phyloP scores from a whole-genome alignment of 2,797 vertebrate species.

The Atherinosoma microstoma region DNA sequence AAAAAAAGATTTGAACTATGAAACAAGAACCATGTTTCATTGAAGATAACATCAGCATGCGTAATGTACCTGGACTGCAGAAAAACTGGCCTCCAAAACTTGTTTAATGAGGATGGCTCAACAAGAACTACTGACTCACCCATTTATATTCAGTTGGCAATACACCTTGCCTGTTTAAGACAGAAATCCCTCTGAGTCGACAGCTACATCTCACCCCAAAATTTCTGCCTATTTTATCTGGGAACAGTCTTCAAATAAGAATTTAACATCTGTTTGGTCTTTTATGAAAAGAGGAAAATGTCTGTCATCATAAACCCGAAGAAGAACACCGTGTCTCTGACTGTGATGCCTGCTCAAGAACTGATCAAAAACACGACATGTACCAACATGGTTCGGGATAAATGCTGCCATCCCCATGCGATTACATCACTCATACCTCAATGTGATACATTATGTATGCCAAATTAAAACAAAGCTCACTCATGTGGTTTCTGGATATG shows the following conservation, averaged over 20 bases:
- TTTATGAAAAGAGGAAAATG: constrained; percentile 43
- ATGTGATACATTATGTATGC: constrained; percentile 1
- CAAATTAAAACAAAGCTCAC: neutral
- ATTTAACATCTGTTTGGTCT: constrained; percentile 40
- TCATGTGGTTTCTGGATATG: neutral
- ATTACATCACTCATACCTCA: constrained; percentile 55
- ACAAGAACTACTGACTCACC: constrained; percentile 19
- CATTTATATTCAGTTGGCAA: constrained; percentile 17
- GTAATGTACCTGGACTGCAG: constrained; percentile 36
- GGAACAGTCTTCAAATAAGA: constrained; percentile 23
- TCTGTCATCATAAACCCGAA: constrained; percentile 53
- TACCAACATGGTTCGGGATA: constrained; percentile 69
- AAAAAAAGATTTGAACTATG: neutral
- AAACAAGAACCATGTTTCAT: constrained; percentile 16
- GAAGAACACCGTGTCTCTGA: constrained; percentile 62
- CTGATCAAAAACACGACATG: constrained; percentile 62
- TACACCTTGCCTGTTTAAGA: constrained; percentile 1
- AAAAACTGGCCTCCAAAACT: constrained; percentile 27
- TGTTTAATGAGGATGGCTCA: constrained; percentile 16
- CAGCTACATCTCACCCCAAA: constrained; percentile 9
- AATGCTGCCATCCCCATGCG: constrained; percentile 41
- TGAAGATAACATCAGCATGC: constrained; percentile 18
- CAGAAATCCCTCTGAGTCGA: constrained; percentile 27
- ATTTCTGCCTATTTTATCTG: constrained; percentile 18
- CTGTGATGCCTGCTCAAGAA: constrained; percentile 31